Conservation (phyloP, 2,888 invertebrate genomes). For the Hydraecia micacea region DNA sequence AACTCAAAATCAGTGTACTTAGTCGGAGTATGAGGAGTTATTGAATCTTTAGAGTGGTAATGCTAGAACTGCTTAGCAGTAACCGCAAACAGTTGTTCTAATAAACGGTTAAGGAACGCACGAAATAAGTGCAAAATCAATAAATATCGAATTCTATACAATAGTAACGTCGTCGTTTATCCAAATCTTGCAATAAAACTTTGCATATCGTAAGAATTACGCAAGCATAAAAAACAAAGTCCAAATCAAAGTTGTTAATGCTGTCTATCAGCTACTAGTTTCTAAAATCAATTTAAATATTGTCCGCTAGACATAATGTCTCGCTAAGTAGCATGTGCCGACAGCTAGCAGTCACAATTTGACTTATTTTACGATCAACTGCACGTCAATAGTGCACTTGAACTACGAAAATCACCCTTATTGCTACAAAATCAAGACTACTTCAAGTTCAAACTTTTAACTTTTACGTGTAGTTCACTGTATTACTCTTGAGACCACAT, state of each 20-base stretch:
- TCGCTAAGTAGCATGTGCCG: conserved; percentile 47
- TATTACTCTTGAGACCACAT: conserved; percentile 36
- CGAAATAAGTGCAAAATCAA: conserved; percentile 37
- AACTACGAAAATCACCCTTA: neutral
- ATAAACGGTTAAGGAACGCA: neutral
- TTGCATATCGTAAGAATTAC: neutral
- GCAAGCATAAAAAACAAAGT: neutral
- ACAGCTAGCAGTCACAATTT: conserved; percentile 53
- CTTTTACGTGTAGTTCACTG: neutral
- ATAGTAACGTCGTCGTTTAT: conserved; percentile 2
- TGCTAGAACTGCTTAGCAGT: neutral
- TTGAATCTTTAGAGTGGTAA: neutral
- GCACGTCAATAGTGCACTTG: neutral
- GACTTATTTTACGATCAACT: conserved; percentile 18
- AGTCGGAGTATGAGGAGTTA: neutral
- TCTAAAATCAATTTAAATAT: conserved; percentile 39
- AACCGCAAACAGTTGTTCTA: conserved; percentile 5
- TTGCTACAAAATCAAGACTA: neutral
- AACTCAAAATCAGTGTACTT: neutral
- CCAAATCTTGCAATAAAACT: conserved; percentile 22
- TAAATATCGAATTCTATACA: conserved; percentile 24
- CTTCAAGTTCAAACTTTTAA: neutral
- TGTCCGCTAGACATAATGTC: conserved; percentile 32
- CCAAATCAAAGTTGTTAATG: neutral
- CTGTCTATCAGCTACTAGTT: neutral